These are phyloP conservation scores for Avahi laniger DNA, from an alignment of 2,797 vertebrate species.

Conservation along the genomic window DNA sequence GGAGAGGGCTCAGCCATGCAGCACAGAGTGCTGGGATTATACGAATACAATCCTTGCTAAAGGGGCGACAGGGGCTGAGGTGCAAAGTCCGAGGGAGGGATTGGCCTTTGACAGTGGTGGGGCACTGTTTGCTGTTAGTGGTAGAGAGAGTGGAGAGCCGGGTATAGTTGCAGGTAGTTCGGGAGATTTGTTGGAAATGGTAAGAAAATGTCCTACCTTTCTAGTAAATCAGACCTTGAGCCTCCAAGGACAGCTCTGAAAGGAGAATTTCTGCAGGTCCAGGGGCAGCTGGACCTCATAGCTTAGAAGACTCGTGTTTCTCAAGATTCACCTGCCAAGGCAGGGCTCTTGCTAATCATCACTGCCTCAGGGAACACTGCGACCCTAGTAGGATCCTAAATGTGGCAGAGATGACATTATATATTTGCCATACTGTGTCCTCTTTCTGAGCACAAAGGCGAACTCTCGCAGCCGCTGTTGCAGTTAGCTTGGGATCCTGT, in stretches of 20 bases:
- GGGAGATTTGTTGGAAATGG: neutral
- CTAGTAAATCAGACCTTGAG: neutral
- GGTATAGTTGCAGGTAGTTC: neutral
- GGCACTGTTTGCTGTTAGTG: neutral
- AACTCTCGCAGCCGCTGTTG: neutral
- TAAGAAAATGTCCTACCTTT: neutral
- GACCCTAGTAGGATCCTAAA: neutral
- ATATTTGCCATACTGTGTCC: fast-evolving
- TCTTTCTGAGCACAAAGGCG: neutral
- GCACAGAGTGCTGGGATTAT: neutral
- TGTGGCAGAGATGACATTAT: neutral
- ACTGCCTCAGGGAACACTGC: neutral
- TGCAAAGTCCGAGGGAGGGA: neutral
- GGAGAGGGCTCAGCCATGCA: neutral
- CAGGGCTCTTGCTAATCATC: neutral
- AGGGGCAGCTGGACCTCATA: no score
- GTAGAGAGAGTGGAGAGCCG: neutral
- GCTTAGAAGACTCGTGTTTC: neutral
- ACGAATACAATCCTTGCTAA: neutral
- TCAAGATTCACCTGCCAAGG: neutral
- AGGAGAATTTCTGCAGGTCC: neutral
- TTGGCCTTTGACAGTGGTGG: neutral
- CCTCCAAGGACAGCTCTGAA: neutral
- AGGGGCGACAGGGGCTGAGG: neutral
- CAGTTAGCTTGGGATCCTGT: neutral